These are phyloP conservation scores for Microctenopoma steveboyesi DNA, from an alignment of 2,797 vertebrate species.

Conservation along the genomic window DNA sequence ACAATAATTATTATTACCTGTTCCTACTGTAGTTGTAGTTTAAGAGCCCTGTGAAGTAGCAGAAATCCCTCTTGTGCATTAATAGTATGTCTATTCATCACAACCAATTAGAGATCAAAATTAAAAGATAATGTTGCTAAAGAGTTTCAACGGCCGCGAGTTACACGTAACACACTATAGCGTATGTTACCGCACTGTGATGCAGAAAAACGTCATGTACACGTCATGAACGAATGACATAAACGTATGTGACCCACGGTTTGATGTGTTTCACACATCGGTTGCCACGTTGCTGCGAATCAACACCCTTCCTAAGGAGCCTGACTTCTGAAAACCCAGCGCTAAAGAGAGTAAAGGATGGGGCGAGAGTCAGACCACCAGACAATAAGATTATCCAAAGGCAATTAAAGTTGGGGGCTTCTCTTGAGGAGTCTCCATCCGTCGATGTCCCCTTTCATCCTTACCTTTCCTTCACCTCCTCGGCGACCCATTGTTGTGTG, in stretches of 20 bases:
- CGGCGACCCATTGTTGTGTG: slow-evolving; percentile 80
- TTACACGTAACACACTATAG: not conserved
- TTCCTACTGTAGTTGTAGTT: slow-evolving; percentile 17
- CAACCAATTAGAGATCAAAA: slow-evolving; percentile 33
- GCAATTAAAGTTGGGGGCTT: slow-evolving; percentile 81
- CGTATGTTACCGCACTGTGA: not conserved
- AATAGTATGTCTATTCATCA: slow-evolving; percentile 39
- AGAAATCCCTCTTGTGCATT: slow-evolving; percentile 25
- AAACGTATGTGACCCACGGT: no score
- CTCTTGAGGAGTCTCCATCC: slow-evolving; percentile 68
- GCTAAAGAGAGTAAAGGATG: slow-evolving; percentile 37
- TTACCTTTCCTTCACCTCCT: slow-evolving; percentile 63
- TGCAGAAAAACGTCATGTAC: no score
- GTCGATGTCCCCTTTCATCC: slow-evolving; percentile 56
- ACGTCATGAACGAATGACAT: no score
- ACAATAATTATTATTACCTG: slow-evolving; percentile 28
- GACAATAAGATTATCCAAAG: slow-evolving; percentile 82
- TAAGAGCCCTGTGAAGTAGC: slow-evolving; percentile 16
- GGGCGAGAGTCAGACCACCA: slow-evolving; percentile 60
- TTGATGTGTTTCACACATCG: not conserved
- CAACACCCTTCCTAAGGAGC: slow-evolving; percentile 33
- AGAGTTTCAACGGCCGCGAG: not conserved
- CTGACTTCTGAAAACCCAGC: slow-evolving; percentile 27
- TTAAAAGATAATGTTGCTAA: slow-evolving; percentile 30
- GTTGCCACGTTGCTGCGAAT: slow-evolving; percentile 10